Base-by-base conservation (phyloP, 1,140 invertebrate genomes). In the Brachionus manjavacas region DNA sequence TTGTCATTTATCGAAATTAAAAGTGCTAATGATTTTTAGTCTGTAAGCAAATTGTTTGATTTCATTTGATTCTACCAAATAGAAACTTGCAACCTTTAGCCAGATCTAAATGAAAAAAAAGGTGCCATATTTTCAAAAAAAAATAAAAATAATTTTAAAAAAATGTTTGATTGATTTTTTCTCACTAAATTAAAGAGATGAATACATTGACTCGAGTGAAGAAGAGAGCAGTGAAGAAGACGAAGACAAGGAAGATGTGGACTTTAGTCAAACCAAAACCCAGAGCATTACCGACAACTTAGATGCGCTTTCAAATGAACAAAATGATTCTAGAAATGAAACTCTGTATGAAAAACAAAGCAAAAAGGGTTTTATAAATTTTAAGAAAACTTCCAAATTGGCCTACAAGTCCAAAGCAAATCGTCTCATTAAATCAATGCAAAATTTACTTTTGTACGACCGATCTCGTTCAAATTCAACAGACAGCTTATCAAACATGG, bases 151-250 rank as follows among this genome's bases (percentile, higher is more conserved):
- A 35, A 6, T 46, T 14, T 14, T 14, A 14, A 46, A 14, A 46
- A 46, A 46, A 46, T 12, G 11, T 46, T 35, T 6, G 7, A 31
- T 31, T 3, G 7, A 7, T 35, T 35, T 35, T 35, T 35, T 35
- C 31, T 4, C 31, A 35, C 46, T 43, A 23, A 14, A 55, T 16
- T 14, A 52, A 28, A 60, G 64, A 46, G 79, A 81, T 46, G 52
- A 81, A 60, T 60, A 64, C 64, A 11, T 64, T 9, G 79, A 81
- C 25, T 41, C 52, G 16, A 43, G 39, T 43, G 79, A 81, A 43
- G 79, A 81, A 6, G 79, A 81, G 11, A 46, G 41, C 23, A 68
- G 16, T n/a, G 79, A 81, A 35, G 79, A 81, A 43, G 79, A 80
- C n/a, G 74, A 43, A 11, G 39, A 78, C 16, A 55, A 78, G 20